phyloP scores from a whole-genome alignment of 1,140 invertebrate genomes.

The Diachasma alloeum region DNA sequence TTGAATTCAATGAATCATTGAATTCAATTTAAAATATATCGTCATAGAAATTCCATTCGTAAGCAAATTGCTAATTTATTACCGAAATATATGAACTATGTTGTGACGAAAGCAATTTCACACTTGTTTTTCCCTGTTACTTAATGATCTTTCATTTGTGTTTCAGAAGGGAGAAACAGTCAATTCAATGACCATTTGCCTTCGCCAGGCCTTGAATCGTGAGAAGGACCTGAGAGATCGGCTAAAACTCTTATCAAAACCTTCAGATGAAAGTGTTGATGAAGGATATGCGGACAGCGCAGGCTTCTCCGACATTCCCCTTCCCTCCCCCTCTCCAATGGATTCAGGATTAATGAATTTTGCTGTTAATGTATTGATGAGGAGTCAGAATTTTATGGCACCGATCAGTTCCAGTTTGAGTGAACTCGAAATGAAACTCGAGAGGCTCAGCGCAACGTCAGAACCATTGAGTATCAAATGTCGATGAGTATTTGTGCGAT shows the following conservation, averaged over 20 bases:
- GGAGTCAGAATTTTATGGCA: constrained; percentile 49
- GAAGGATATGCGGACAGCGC: constrained; percentile 51
- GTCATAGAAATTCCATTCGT: no score
- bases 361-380: constrained; percentile 42
- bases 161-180: constrained; percentile 40
- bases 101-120: no score
- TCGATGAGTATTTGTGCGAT: neutral
- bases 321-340: constrained; percentile 48
- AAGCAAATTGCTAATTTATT: no score
- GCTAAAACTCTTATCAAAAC: constrained; percentile 38
- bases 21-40: no score
- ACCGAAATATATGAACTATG: no score
- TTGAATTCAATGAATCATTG: no score
- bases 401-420: constrained; percentile 49
- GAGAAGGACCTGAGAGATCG: constrained; percentile 47
- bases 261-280: constrained; percentile 50
- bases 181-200: constrained; percentile 34
- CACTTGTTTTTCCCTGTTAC: no score
- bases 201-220: constrained; percentile 40
- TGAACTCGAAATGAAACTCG: constrained; percentile 44
- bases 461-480: neutral
- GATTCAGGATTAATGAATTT: constrained; percentile 49
- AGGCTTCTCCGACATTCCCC: constrained; percentile 22
- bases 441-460: constrained; percentile 22
- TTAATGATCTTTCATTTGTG: constrained; percentile 26